Conservation (phyloP, 2,797 vertebrate species). For the Rhodeus uyekii region DNA sequence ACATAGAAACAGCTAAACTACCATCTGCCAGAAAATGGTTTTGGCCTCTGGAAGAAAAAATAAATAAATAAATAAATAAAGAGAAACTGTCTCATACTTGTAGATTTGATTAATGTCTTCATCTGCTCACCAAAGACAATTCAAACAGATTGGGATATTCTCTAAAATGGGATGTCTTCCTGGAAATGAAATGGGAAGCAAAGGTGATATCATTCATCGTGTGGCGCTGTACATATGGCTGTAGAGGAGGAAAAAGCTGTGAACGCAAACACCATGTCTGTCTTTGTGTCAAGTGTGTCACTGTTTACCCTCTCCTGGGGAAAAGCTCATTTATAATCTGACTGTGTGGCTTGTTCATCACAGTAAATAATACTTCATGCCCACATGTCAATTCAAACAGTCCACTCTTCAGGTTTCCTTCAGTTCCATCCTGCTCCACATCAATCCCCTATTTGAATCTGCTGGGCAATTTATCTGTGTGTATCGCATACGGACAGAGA, state of each 20-base stretch:
- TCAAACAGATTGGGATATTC: constrained; percentile 50
- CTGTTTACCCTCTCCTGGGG: constrained; percentile 26
- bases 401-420: constrained; percentile 27
- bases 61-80: not conserved
- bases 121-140: constrained; percentile 52
- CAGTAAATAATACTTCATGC: constrained; percentile 45
- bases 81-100: constrained; percentile 55
- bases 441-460: constrained; percentile 23
- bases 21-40: constrained; percentile 57
- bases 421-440: not conserved
- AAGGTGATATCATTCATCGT: constrained; percentile 35
- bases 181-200: constrained; percentile 38
- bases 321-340: constrained; percentile 41
- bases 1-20: constrained; percentile 54
- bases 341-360: constrained; percentile 37
- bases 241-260: constrained; percentile 9
- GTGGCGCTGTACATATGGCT: not conserved
- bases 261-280: constrained; percentile 22
- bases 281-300: constrained; percentile 33
- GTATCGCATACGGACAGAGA: constrained; percentile 23
- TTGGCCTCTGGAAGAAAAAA: constrained; percentile 45
- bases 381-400: constrained; percentile 29
- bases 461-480: constrained; percentile 41
- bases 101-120: constrained; percentile 61
- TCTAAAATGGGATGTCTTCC: constrained; percentile 28